phyloP scores from a whole-genome alignment of 2,888 invertebrate genomes.

The Papilio demoleus region DNA sequence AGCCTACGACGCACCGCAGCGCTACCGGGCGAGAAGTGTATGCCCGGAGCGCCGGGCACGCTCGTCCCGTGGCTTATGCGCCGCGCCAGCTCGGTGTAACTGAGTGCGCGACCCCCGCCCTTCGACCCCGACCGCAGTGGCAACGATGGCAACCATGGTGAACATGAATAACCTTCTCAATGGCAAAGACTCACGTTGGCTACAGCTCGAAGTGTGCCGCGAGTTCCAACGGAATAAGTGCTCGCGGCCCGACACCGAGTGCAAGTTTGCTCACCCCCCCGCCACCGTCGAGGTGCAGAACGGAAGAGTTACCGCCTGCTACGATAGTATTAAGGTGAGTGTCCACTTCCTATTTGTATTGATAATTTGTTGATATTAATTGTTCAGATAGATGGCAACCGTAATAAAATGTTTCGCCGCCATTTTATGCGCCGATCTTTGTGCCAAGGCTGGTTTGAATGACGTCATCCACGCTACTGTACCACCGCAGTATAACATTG shows the following conservation, averaged over 20 bases:
- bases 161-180: constrained; percentile 98
- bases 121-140: constrained; percentile 60
- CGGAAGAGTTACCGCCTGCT: constrained; percentile 99
- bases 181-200: constrained; percentile 99
- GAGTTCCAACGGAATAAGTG: constrained; percentile 99
- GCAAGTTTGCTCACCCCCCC: constrained; percentile 99
- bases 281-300: constrained; percentile 99
- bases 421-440: constrained; percentile 76
- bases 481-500: constrained; percentile 66
- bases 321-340: constrained; percentile 99
- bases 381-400: constrained; percentile 48
- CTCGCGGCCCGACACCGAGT: constrained; percentile 99
- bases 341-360: neutral
- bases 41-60: constrained; percentile 76
- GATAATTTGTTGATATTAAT: neutral
- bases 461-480: constrained; percentile 73
- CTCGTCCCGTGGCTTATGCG: constrained; percentile 77
- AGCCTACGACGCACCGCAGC: constrained; percentile 52
- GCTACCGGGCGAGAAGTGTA: constrained; percentile 65
- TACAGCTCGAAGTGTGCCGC: constrained; percentile 99
- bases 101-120: constrained; percentile 66
- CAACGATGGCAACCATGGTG: constrained; percentile 93
- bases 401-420: constrained; percentile 71
- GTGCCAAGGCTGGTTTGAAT: constrained; percentile 76
- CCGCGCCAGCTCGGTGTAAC: constrained; percentile 79